Evolutionary conservation across 2,888 invertebrate species (phyloP).

Genomic region (Vesta saturnalis): DNA sequence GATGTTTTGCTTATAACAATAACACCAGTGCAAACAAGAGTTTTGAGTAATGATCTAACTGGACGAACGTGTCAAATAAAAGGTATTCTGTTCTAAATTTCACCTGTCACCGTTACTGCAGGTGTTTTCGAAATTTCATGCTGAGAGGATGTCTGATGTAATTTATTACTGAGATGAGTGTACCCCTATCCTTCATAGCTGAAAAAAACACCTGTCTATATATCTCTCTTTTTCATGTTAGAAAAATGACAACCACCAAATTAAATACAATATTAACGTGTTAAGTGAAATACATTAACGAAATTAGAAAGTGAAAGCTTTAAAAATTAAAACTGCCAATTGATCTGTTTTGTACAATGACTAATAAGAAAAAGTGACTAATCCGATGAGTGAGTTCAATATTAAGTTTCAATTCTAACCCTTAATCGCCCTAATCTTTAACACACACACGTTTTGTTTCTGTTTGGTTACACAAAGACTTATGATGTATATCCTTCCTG

Average conservation of each 20-base stretch:
- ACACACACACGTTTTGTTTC: no score
- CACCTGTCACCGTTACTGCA: slow-evolving; percentile 39
- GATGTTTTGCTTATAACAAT: not conserved
- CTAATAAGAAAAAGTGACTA: not conserved
- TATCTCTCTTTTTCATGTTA: no score
- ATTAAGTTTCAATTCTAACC: not conserved
- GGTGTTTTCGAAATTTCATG: slow-evolving; percentile 32
- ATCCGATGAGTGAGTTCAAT: not conserved
- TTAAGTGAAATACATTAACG: no score
- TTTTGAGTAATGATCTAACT: slow-evolving; percentile 1
- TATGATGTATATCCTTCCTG: no score
- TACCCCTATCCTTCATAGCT: slow-evolving; percentile 17
- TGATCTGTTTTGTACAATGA: not conserved
- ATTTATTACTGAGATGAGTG: slow-evolving; percentile 42
- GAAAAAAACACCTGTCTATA: slow-evolving; percentile 10
- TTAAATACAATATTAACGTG: not conserved
- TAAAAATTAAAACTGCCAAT: not conserved
- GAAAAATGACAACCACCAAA: not conserved
- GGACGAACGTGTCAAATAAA: slow-evolving; percentile 33
- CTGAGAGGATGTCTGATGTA: slow-evolving; percentile 40
- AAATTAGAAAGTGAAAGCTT: no score
- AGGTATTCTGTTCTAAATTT: slow-evolving; percentile 34
- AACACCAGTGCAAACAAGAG: no score
- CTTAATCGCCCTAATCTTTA: no score
- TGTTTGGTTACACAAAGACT: no score